Evolutionary conservation across 2,113 vertebrate genomes (phyloP).

Genomic region (Colistium nudipinnis): DNA sequence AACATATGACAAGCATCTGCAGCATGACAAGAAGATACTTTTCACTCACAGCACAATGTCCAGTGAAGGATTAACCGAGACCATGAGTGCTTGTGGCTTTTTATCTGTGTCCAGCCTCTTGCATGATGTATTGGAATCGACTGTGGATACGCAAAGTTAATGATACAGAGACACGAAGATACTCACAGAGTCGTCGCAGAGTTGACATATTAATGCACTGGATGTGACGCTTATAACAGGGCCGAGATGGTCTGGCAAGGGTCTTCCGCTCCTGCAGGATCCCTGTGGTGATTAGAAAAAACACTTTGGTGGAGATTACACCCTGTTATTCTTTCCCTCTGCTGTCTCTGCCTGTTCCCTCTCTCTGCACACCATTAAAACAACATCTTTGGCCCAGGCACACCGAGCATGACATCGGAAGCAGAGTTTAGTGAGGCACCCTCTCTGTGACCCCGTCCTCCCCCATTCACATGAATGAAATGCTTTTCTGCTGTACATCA

Average conservation of each 20-base stretch:
- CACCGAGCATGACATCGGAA: constrained; percentile 55
- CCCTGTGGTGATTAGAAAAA: constrained; percentile 76
- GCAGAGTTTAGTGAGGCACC: constrained; percentile 46
- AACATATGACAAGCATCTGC: background rate
- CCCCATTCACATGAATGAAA: constrained; percentile 55
- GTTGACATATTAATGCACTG: constrained; percentile 64
- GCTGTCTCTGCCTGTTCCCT: constrained; percentile 63
- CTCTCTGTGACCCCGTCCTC: constrained; percentile 43
- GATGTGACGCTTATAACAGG: constrained; percentile 69
- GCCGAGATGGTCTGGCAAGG: constrained; percentile 51
- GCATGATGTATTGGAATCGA: constrained; percentile 7
- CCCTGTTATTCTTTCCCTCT: constrained; percentile 75
- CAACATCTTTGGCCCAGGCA: constrained; percentile 66
- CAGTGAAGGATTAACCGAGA: background rate
- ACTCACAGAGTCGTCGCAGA: constrained; percentile 40
- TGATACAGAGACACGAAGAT: constrained; percentile 39
- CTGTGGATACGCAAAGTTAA: constrained; percentile 35
- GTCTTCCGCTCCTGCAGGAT: constrained; percentile 60
- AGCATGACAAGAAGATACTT: no score
- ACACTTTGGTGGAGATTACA: constrained; percentile 76
- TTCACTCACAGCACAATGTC: background rate
- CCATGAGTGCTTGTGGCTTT: constrained; percentile 23
- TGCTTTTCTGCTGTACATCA: constrained; percentile 54
- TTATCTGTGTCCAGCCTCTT: constrained; percentile 14
- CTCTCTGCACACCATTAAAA: constrained; percentile 70